A percentile compares a stretch with the other conserved stretches of the same genome.
Conservation (phyloP, 2,888 invertebrate species). For the Leucania comma region DNA sequence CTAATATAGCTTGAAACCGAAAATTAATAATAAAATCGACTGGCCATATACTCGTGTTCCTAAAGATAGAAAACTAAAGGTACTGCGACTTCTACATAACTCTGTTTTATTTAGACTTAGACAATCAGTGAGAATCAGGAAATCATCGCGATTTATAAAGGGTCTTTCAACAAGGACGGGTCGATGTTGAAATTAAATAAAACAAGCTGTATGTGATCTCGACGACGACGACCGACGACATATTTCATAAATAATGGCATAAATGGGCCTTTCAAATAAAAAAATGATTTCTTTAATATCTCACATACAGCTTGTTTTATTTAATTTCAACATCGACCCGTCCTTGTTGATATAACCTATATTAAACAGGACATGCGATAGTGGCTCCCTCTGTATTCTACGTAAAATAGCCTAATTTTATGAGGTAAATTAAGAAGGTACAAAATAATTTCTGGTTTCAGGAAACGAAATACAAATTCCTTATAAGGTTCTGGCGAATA, state of each 20-base stretch:
- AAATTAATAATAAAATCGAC: slow-evolving; percentile 13
- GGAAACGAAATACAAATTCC: neutral
- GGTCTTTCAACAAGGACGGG: no score
- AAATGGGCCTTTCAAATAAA: no score
- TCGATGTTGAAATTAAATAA: no score
- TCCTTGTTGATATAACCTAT: no score
- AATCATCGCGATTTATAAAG: slow-evolving; percentile 6
- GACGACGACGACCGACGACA: no score
- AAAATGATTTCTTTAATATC: no score
- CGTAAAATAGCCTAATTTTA: slow-evolving; percentile 7
- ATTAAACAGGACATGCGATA: slow-evolving; percentile 10
- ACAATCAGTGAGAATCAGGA: slow-evolving; percentile 15
- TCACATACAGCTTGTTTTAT: no score
- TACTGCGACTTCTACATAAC: slow-evolving; percentile 22
- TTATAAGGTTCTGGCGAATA: slow-evolving; percentile 15
- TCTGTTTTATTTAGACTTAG: slow-evolving; percentile 18
- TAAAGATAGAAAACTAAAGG: slow-evolving; percentile 15
- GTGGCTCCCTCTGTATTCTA: slow-evolving; percentile 21
- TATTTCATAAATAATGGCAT: no score
- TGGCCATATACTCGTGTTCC: slow-evolving; percentile 32
- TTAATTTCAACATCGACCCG: no score
- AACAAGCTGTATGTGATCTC: no score
- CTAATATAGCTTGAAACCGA: slow-evolving; percentile 6
- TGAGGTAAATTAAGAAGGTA: neutral
- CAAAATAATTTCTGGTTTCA: neutral